Conservation (phyloP, 2,888 invertebrate species). For the Cosmorhoe ocellata region DNA sequence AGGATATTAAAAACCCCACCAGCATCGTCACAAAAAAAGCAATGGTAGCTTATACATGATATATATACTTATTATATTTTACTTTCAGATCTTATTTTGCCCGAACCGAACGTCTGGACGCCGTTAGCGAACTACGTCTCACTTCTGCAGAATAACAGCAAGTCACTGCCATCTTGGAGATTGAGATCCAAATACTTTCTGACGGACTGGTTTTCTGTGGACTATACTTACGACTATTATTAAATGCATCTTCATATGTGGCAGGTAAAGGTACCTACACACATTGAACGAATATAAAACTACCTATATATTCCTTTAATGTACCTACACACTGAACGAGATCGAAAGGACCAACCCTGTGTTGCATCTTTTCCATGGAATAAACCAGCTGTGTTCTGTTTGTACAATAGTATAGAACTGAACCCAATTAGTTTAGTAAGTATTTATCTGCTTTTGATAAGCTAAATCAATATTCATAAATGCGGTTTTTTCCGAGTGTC, state of each 20-base stretch:
- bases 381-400: neutral
- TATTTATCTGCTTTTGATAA: constrained; percentile 7
- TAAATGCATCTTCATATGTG: too few relatives aligned
- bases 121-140: constrained; percentile 23
- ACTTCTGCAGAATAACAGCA: constrained; percentile 2
- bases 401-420: neutral
- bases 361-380: neutral
- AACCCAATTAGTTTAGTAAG: constrained; percentile 11
- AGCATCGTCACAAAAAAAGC: too few relatives aligned
- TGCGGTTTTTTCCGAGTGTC: constrained; percentile 6
- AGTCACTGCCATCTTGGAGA: neutral
- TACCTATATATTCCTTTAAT: too few relatives aligned
- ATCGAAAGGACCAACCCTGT: too few relatives aligned
- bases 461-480: constrained; percentile 18
- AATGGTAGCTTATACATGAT: too few relatives aligned
- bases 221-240: neutral
- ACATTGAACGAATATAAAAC: too few relatives aligned
- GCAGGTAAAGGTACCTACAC: too few relatives aligned
- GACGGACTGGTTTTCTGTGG: neutral
- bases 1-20: too few relatives aligned
- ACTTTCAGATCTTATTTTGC: constrained; percentile 36
- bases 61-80: too few relatives aligned
- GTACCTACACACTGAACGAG: too few relatives aligned
- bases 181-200: neutral
- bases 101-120: constrained; percentile 37